Conservation (phyloP, 2,888 invertebrate genomes). For the Drosophila buzzatii region DNA sequence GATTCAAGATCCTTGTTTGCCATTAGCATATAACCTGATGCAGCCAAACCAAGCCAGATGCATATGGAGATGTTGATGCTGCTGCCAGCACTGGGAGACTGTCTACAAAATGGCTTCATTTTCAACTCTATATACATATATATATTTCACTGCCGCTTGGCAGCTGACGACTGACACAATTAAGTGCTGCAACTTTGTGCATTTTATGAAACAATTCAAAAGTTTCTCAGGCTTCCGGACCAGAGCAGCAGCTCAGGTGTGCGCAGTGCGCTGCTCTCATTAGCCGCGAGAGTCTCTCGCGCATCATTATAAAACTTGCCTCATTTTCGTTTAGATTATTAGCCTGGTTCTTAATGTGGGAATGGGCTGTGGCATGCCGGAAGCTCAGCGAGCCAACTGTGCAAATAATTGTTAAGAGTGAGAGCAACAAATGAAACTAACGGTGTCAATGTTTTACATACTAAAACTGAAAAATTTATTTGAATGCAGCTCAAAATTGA, state of each 20-base stretch:
- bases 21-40: constrained; percentile 78
- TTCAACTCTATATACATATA: constrained; percentile 23
- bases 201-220: constrained; percentile 79
- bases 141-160: constrained; percentile 20
- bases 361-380: constrained; percentile 31
- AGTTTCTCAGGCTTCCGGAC: constrained; percentile 71
- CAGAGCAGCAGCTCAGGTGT: constrained; percentile 13
- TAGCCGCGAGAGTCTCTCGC: constrained; percentile 52
- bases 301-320: constrained; percentile 55
- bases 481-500: neutral
- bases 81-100: neutral
- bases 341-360: constrained; percentile 71
- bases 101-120: constrained; percentile 71
- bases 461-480: neutral
- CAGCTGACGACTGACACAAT: constrained; percentile 71
- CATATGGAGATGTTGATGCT: neutral
- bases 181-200: constrained; percentile 75
- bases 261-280: constrained; percentile 60
- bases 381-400: constrained; percentile 10
- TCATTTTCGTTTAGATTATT: constrained; percentile 71
- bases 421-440: constrained; percentile 16
- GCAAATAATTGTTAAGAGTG: neutral
- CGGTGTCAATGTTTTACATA: neutral
- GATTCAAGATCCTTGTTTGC: constrained; percentile 68
- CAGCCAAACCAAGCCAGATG: constrained; percentile 2